These are phyloP conservation scores for Onychomys arenicola DNA, from an alignment of 2,797 vertebrate genomes.

Conservation along the genomic window DNA sequence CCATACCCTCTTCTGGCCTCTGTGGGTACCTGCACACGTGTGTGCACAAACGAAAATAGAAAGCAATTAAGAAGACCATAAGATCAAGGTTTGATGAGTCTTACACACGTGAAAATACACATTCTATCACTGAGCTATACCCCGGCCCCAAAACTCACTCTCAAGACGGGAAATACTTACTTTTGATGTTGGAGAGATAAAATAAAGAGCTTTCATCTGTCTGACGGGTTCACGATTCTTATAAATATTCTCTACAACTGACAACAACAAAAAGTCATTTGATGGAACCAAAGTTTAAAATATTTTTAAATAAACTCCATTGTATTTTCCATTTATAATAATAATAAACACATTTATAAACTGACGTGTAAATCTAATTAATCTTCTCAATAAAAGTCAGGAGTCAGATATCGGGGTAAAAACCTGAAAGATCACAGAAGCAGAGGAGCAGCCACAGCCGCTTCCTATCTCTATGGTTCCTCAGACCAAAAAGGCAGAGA, in stretches of 20 bases:
- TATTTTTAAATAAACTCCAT: slow-evolving; percentile 59
- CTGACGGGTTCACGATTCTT: slow-evolving; percentile 95
- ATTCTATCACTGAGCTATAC: background rate
- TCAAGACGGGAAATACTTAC: slow-evolving; percentile 86
- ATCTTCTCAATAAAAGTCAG: too few species aligned
- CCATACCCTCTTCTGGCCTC: background rate
- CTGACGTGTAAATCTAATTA: background rate
- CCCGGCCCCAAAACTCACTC: background rate
- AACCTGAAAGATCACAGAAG: too few species aligned
- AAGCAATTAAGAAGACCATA: background rate
- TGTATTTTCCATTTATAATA: slow-evolving; percentile 40
- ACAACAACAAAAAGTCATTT: slow-evolving; percentile 67
- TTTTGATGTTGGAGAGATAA: slow-evolving; percentile 95
- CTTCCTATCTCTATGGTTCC: too few species aligned
- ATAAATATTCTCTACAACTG: slow-evolving; percentile 97
- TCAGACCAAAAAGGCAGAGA: too few species aligned
- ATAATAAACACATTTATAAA: slow-evolving; percentile 44
- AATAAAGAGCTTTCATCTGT: slow-evolving; percentile 98
- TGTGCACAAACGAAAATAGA: background rate
- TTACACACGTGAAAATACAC: background rate
- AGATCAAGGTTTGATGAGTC: background rate
- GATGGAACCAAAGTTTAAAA: slow-evolving; percentile 48
- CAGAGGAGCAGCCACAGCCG: too few species aligned
- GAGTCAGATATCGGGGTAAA: too few species aligned
- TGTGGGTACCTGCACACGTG: background rate